Conservation (phyloP, 2,113 vertebrate species). For the Crotophaga sulcirostris region DNA sequence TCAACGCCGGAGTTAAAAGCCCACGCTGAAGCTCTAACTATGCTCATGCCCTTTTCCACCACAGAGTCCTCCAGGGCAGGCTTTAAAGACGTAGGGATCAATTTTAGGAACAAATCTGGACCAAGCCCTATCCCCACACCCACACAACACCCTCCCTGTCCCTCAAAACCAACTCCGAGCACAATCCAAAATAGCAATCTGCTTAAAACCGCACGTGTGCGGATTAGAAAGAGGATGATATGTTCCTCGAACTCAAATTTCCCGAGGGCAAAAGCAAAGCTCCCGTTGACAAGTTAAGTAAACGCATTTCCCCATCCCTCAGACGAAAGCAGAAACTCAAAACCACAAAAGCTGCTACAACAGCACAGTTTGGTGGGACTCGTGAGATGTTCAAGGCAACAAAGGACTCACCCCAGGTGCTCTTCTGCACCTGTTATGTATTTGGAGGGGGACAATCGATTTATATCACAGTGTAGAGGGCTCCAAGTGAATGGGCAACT, state of each 20-base stretch:
- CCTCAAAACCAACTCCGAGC: background rate
- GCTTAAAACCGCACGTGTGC: fast-evolving
- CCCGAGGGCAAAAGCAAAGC: background rate
- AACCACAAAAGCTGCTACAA: background rate
- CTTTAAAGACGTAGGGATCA: background rate
- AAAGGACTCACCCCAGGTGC: slow-evolving; percentile 17
- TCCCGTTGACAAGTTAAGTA: background rate
- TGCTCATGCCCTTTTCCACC: background rate
- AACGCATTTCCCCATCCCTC: background rate
- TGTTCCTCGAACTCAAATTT: background rate
- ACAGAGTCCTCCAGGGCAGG: background rate
- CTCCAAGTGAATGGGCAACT: background rate
- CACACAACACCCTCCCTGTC: background rate
- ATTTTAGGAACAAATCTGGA: background rate
- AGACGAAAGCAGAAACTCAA: background rate
- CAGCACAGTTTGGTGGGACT: background rate
- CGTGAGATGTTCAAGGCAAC: background rate
- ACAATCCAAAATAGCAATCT: background rate
- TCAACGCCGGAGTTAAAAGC: fast-evolving
- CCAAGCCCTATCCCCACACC: fast-evolving
- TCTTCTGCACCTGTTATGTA: background rate
- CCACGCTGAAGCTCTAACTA: background rate
- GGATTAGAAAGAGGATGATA: background rate
- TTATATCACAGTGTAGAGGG: background rate
- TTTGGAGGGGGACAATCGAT: background rate